Base-by-base conservation (phyloP, 2,888 invertebrate species). In the Cephus pulcher region DNA sequence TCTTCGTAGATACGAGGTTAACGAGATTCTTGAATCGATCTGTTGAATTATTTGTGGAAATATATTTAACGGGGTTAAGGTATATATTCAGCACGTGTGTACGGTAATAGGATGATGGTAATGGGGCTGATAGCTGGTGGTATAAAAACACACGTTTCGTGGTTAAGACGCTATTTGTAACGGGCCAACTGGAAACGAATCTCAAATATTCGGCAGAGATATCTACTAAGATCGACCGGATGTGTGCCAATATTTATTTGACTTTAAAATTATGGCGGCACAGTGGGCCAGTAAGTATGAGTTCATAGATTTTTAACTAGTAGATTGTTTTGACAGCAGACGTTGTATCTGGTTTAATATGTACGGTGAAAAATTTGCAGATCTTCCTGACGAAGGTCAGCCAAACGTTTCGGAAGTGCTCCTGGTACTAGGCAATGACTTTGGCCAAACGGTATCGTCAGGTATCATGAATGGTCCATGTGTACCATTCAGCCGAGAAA, bases 391-490 rank as follows among this genome's bases (percentile, higher is more conserved):
- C 2, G 23, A 56, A 56, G 56, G 23, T 23, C 56, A 56, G 23
- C 56, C 9, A 56, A 23, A 23, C 56, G 56, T 23, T 23, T 56
- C 9, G 15, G 15, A 15, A 15, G 11, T 30, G 40, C 68, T 37
- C 73, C 35, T 35, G 15, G 33, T 56, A 1, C 9, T 2, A 2
- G 23, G 23, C 9, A 56, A 4, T 23, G 56, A 23, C 23, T 23
- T 56, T 56, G 56, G 23, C 56, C 9, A 56, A 56, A 9, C 23
- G 56, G 23, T 23, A 23, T 56, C 56, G 56, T 56, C 56, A 23
- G 71, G 56, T 34, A 37, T 70, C 56, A 69, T 79, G 79, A 79
- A 79, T 79, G 79, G 76, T 77, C 33, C 30, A 69, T 77, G 74
- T 40, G 73, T 71, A 77, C 69, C 79, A 77, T 79, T 79, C 56